phyloP scores from a whole-genome alignment of 1,140 invertebrate species.

The Scaptodrosophila lebanonensis region DNA sequence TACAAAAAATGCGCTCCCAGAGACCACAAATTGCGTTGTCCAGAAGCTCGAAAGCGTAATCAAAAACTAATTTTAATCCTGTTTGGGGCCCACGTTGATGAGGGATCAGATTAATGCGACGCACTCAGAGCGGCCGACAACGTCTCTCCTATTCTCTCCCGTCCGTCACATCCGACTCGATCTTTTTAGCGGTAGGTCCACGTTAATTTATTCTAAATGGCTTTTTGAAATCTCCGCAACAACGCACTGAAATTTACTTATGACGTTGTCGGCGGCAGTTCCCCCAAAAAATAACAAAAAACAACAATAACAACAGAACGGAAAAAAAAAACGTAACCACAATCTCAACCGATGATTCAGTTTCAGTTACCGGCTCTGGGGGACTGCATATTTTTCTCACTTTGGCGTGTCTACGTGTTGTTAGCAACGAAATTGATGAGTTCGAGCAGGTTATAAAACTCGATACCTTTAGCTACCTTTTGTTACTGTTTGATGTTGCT shows the following conservation, averaged over 20 bases:
- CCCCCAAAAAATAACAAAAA: not conserved
- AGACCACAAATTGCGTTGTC: constrained; percentile 76
- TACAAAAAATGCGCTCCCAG: not conserved
- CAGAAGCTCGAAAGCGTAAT: constrained; percentile 77
- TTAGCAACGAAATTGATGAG: constrained; percentile 73
- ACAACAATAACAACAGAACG: not conserved
- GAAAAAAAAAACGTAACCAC: constrained; percentile 14
- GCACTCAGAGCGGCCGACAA: no score
- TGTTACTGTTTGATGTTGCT: constrained; percentile 27
- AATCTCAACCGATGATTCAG: constrained; percentile 59
- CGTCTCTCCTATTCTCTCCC: no score
- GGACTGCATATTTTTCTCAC: constrained; percentile 67
- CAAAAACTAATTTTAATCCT: constrained; percentile 78
- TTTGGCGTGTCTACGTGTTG: constrained; percentile 73
- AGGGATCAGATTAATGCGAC: constrained; percentile 58
- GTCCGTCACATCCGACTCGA: constrained; percentile 29
- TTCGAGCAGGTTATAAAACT: constrained; percentile 74
- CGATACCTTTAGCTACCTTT: constrained; percentile 69
- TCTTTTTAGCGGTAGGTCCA: constrained; percentile 69
- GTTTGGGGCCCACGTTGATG: constrained; percentile 61
- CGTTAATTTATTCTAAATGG: constrained; percentile 74
- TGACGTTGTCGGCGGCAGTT: constrained; percentile 41
- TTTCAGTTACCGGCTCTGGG: constrained; percentile 18
- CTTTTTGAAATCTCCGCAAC: constrained; percentile 69
- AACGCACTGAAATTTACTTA: constrained; percentile 64